A percentile compares a stretch with the other conserved stretches of the same genome.
Conservation (phyloP, 2,113 vertebrate species). For the Prolemur simus region DNA sequence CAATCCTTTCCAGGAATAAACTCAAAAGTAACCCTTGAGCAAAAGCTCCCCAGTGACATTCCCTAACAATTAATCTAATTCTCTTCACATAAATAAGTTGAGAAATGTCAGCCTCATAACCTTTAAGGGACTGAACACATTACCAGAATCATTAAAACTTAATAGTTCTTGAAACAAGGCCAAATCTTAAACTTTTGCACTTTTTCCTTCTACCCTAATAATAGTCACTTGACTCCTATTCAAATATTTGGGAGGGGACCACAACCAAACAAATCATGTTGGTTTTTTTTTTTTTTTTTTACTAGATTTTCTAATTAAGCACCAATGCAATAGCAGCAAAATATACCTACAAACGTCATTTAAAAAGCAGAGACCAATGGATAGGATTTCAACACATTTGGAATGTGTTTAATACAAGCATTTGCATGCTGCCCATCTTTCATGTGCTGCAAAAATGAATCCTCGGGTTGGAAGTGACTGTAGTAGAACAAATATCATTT, state of each 20-base stretch:
- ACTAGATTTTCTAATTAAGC: slow-evolving; percentile 29
- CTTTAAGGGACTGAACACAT: slow-evolving; percentile 32
- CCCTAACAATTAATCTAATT: slow-evolving; percentile 64
- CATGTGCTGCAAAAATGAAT: slow-evolving; percentile 6
- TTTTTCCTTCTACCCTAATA: not conserved
- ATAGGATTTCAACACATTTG: not conserved
- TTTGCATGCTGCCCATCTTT: slow-evolving; percentile 6
- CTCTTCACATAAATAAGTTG: slow-evolving; percentile 42
- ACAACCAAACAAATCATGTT: not conserved
- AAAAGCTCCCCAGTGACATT: slow-evolving; percentile 8
- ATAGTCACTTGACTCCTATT: not conserved
- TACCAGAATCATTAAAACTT: slow-evolving; percentile 45
- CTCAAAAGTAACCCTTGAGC: slow-evolving; percentile 36
- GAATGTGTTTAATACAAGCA: not conserved
- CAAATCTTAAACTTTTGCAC: slow-evolving; percentile 24
- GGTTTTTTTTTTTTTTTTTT: not conserved
- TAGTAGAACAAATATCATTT: slow-evolving; percentile 50
- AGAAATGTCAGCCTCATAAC: slow-evolving; percentile 13
- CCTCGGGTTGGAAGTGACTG: slow-evolving; percentile 5
- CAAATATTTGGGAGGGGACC: not conserved
- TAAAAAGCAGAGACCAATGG: not conserved
- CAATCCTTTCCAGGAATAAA: slow-evolving; percentile 56
- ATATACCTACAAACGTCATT: not conserved
- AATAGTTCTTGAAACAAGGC: slow-evolving; percentile 39
- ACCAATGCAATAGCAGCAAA: not conserved